A percentile compares a stretch with the other conserved stretches of the same genome.
phyloP scores from a whole-genome alignment of 2,888 invertebrate genomes.

The Danaus chrysippus region DNA sequence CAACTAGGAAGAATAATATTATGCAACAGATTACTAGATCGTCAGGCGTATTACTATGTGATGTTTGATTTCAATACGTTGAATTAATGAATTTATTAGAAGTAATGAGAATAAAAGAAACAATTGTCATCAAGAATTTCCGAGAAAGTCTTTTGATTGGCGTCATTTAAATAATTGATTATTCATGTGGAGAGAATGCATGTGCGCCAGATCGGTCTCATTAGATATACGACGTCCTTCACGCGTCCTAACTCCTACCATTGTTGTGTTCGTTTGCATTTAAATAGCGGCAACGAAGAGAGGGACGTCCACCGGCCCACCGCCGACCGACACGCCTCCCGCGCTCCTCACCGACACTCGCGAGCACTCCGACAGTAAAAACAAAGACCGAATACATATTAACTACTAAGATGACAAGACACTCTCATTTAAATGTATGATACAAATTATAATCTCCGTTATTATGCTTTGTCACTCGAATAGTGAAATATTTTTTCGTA shows the following conservation, averaged over 20 bases:
- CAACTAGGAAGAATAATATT: slow-evolving; percentile 77
- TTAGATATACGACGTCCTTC: slow-evolving; percentile 76
- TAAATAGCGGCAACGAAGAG: slow-evolving; percentile 65
- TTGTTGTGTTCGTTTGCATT: slow-evolving; percentile 74
- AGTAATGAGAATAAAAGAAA: slow-evolving; percentile 41
- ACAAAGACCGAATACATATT: slow-evolving; percentile 21
- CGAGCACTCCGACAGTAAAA: slow-evolving; percentile 24
- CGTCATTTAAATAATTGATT: slow-evolving; percentile 76
- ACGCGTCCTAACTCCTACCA: slow-evolving; percentile 77
- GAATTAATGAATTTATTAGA: slow-evolving; percentile 38
- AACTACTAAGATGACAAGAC: slow-evolving; percentile 19
- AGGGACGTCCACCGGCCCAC: slow-evolving; percentile 61
- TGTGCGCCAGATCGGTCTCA: slow-evolving; percentile 68
- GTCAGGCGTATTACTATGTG: slow-evolving; percentile 47
- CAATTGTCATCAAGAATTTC: slow-evolving; percentile 49
- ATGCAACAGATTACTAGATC: slow-evolving; percentile 74
- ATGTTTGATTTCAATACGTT: slow-evolving; percentile 54
- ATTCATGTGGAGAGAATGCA: slow-evolving; percentile 74
- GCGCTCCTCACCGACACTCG: slow-evolving; percentile 40
- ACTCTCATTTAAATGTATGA: slow-evolving; percentile 14
- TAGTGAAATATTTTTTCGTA: slow-evolving; percentile 54
- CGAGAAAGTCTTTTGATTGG: slow-evolving; percentile 67
- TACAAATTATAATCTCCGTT: slow-evolving; percentile 10
- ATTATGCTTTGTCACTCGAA: slow-evolving; percentile 41
- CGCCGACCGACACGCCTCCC: slow-evolving; percentile 55